phyloP scores from a whole-genome alignment of 2,797 vertebrate species.

The Lophotriccus pileatus region DNA sequence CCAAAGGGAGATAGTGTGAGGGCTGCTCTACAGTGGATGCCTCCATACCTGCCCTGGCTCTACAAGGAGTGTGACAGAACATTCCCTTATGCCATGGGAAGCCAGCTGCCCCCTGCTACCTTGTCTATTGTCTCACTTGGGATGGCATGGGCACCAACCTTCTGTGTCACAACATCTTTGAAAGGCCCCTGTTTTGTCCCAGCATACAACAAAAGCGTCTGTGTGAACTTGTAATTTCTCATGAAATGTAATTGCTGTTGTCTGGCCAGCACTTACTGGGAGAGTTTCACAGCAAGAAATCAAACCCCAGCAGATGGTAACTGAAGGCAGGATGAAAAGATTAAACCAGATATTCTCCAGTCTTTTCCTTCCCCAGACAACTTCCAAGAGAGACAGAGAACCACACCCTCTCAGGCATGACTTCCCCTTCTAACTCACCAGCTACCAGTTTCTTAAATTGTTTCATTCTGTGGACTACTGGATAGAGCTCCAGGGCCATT shows the following conservation, averaged over 20 bases:
- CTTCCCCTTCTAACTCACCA: constrained; percentile 12
- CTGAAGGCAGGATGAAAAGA: constrained; percentile 49
- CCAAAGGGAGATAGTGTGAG: not conserved
- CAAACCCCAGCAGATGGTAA: constrained; percentile 47
- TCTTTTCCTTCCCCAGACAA: constrained; percentile 36
- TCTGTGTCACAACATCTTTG: constrained; percentile 43
- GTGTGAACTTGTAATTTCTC: constrained; percentile 35
- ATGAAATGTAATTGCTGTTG: constrained; percentile 49
- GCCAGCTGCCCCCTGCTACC: not conserved
- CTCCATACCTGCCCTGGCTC: not conserved
- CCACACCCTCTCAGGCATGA: constrained; percentile 46
- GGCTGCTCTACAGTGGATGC: not conserved
- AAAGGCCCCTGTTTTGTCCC: constrained; percentile 23
- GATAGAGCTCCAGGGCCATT: not conserved
- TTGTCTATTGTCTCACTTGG: not conserved
- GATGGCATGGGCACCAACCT: not conserved
- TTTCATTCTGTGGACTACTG: constrained; percentile 26
- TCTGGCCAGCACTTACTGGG: constrained; percentile 62
- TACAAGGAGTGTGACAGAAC: not conserved
- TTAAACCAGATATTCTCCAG: constrained; percentile 42
- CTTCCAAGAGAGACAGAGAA: constrained; percentile 25
- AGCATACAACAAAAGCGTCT: constrained; percentile 2
- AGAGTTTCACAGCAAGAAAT: constrained; percentile 43
- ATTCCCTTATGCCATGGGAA: not conserved
- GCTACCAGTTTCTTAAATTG: constrained; percentile 42